Evolutionary conservation across 2,113 vertebrate genomes (phyloP).

Genomic region (Galemys pyrenaicus): DNA sequence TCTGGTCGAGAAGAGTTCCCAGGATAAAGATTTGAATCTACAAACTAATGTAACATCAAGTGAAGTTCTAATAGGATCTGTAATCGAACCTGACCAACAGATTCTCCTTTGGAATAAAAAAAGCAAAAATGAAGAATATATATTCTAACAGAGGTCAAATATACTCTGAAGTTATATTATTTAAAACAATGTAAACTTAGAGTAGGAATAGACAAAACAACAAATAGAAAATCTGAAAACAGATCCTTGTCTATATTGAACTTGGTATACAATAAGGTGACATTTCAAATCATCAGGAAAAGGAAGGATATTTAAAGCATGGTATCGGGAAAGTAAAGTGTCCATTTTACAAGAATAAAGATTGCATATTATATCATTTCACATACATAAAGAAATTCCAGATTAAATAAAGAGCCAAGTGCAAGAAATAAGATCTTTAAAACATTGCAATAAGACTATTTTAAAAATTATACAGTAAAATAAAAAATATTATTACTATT

Average conservation of each 20-base stretch:
- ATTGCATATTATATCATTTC: background rate
- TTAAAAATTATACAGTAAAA: background rate
- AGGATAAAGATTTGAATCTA: constrained; percentile 5
- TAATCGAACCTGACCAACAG: background rate
- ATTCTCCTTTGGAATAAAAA: constrained; percentile 7
- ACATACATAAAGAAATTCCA: constrained; percentile 33
- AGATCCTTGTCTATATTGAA: background rate
- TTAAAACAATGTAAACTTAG: background rate
- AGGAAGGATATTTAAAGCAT: background rate
- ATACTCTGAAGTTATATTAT: background rate
- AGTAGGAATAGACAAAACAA: background rate
- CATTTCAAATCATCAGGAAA: constrained; percentile 29
- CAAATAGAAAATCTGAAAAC: constrained; percentile 45
- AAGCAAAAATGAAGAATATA: background rate
- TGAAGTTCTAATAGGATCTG: constrained; percentile 25
- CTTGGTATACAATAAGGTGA: background rate
- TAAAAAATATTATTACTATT: background rate
- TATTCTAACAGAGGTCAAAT: background rate
- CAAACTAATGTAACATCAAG: background rate
- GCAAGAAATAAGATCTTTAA: background rate
- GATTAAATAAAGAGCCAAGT: background rate
- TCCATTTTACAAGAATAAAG: background rate
- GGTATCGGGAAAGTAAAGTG: background rate
- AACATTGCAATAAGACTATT: background rate
- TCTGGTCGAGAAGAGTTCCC: background rate